Percentiles rank a stretch among this genome's conserved stretches.
Conservation (phyloP, 1,140 invertebrate species). For the Drosophila littoralis region DNA sequence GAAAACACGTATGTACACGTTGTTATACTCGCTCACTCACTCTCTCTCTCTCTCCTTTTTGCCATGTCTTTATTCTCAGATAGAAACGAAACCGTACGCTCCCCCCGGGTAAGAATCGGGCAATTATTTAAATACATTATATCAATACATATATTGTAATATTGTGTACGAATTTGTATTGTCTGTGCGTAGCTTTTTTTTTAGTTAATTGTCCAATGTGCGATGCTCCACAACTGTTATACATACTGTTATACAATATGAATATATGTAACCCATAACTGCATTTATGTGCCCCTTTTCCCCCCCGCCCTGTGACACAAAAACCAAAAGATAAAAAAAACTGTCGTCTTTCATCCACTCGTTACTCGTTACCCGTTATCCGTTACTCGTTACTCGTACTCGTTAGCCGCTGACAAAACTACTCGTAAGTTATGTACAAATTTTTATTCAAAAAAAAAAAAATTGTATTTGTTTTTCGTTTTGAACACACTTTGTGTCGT, state of each 20-base stretch:
- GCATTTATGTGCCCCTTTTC: conserved; percentile 25
- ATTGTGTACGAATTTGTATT: conserved; percentile 36
- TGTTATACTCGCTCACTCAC: conserved; percentile 27
- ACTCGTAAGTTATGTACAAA: conserved; percentile 51
- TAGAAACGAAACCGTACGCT: conserved; percentile 45
- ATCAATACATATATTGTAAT: conserved; percentile 20
- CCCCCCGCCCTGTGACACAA: not conserved
- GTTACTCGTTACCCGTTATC: conserved; percentile 39
- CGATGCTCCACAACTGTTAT: conserved; percentile 47
- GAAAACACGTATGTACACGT: conserved; percentile 17
- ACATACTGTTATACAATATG: conserved; percentile 50
- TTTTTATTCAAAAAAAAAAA: conserved; percentile 4
- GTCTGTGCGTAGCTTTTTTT: conserved; percentile 50
- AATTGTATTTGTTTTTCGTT: not conserved
- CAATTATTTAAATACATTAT: conserved; percentile 19
- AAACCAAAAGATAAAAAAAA: conserved; percentile 8
- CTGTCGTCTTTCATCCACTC: conserved; percentile 46
- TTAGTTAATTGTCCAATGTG: conserved; percentile 44
- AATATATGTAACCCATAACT: conserved; percentile 28
- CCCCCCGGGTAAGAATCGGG: conserved; percentile 45
- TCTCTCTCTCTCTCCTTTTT: conserved; percentile 22
- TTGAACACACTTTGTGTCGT: conserved; percentile 29
- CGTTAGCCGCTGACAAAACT: conserved; percentile 5
- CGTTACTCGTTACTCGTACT: conserved; percentile 41
- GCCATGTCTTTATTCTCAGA: conserved; percentile 43